These are phyloP conservation scores for Gambelia wislizenii DNA, from an alignment of 2,797 vertebrate species.

Conservation along the genomic window DNA sequence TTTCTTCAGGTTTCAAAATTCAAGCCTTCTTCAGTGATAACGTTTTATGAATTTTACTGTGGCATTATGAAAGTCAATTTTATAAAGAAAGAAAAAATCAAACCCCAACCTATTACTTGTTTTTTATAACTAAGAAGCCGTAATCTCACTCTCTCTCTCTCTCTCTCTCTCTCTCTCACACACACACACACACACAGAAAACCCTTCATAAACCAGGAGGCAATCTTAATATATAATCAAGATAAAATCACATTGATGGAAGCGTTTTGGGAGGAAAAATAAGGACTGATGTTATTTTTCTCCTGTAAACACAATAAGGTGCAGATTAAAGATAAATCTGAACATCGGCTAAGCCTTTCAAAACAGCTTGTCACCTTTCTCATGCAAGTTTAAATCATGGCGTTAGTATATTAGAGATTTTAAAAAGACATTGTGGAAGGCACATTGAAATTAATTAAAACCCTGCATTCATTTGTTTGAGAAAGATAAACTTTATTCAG, in stretches of 20 bases:
- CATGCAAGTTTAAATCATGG: constrained; percentile 55
- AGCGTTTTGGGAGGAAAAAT: constrained; percentile 24
- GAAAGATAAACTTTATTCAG: constrained; percentile 69
- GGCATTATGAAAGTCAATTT: constrained; percentile 11
- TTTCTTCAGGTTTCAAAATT: constrained; percentile 21
- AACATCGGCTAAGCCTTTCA: constrained; percentile 57
- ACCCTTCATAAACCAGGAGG: constrained; percentile 48
- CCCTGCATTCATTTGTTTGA: constrained; percentile 68
- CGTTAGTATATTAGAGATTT: constrained; percentile 41
- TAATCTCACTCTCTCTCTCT: no score
- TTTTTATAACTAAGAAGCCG: constrained; percentile 51
- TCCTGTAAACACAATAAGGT: constrained; percentile 39
- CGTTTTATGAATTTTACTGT: constrained; percentile 34
- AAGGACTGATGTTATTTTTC: constrained; percentile 42
- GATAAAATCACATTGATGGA: constrained; percentile 45
- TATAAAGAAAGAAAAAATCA: no score
- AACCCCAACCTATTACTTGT: not conserved
- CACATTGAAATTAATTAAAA: constrained; percentile 64
- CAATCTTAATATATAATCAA: constrained; percentile 46
- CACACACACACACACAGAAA: constrained; percentile 14
- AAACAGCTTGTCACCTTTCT: constrained; percentile 32
- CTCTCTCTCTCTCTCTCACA: no score
- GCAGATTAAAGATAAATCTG: constrained; percentile 44
- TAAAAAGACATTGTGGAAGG: constrained; percentile 47
- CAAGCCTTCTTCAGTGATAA: constrained; percentile 17